Evolutionary conservation across 2,888 invertebrate species (phyloP), one percentile per base, ranked within the genome.

Genomic region (Cheiracanthium punctorium): DNA sequence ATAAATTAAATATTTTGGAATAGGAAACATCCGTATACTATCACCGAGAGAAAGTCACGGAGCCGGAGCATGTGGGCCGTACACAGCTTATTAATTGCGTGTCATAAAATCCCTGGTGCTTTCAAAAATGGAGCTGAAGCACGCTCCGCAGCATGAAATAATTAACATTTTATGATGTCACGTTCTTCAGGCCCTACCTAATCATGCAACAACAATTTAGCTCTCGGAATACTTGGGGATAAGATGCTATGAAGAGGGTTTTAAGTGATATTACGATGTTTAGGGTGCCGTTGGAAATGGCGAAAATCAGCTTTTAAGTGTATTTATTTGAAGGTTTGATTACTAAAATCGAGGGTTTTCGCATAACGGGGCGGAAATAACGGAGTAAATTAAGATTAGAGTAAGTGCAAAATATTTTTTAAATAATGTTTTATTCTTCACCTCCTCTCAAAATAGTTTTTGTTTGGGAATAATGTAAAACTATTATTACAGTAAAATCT

Each of bases 111-210:
- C 1, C 58, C 4, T 24, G 58, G n/a, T 24, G 17, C 4, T 58
- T 12, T 58, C 58, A 5, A 58, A 58, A 58, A 58, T 24, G n/a
- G 24, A 17, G 4, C 4, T 1, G n/a, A 43, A 71, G 41, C 43
- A 20, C 43, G 43, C n/a, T 7, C 7, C 29, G 43, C 5, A 28
- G 43, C 37, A 1, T 8, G 64, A 52, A 41, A 69, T 85, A 85
- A 85, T 85, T 85, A 85, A 74, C 52, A 85, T 85, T 85, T 85
- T 85, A 85, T 85, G 79, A 85, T 79, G 79, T 85, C 84, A 85
- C 84, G 84, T 85, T 70, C 69, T 67, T 24, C 20, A 17, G 20
- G 70, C 37, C 74, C 52, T 69, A 85, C 71, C 79, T 79, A 85
- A 85, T 85, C 84, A 85, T 69, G 52, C 58, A 77, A 67, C 77